These are phyloP conservation scores for Clamator glandarius DNA, from an alignment of 2,797 vertebrate species.

Conservation along the genomic window DNA sequence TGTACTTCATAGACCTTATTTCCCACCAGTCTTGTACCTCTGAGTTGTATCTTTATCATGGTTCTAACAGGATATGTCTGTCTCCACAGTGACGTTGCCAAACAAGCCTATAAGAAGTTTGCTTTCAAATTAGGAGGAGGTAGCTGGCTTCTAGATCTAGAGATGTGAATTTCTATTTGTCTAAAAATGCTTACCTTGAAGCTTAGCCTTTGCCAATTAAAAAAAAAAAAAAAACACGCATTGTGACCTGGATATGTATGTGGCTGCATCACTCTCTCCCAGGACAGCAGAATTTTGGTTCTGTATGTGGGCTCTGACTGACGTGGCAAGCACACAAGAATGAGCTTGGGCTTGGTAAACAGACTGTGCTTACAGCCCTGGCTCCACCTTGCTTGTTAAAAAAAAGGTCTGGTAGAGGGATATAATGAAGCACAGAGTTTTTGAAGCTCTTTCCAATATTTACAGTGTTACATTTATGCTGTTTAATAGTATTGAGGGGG, in stretches of 20 bases:
- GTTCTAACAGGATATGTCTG: background rate
- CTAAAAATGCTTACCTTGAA: background rate
- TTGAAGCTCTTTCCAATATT: background rate
- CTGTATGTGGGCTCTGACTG: background rate
- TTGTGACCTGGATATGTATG: background rate
- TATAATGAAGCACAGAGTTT: background rate
- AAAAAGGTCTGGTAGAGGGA: background rate
- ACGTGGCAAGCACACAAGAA: background rate
- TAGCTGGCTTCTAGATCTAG: background rate
- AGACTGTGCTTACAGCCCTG: background rate
- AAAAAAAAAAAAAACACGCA: background rate
- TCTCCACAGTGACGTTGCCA: background rate
- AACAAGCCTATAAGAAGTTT: background rate
- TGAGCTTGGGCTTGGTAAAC: background rate
- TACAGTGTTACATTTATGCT: background rate
- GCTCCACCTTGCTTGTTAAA: background rate
- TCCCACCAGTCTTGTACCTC: background rate
- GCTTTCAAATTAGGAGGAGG: constrained; percentile 1
- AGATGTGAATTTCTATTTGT: background rate
- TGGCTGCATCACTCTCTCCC: background rate
- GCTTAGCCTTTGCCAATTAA: background rate
- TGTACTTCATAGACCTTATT: background rate
- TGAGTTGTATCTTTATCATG: background rate
- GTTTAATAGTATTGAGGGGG: rapidly evolving
- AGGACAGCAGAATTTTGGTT: background rate